These are phyloP conservation scores for Lytechinus variegatus DNA, from an alignment of 35 echinoderm and acorn worm species.

Conservation along the genomic window DNA sequence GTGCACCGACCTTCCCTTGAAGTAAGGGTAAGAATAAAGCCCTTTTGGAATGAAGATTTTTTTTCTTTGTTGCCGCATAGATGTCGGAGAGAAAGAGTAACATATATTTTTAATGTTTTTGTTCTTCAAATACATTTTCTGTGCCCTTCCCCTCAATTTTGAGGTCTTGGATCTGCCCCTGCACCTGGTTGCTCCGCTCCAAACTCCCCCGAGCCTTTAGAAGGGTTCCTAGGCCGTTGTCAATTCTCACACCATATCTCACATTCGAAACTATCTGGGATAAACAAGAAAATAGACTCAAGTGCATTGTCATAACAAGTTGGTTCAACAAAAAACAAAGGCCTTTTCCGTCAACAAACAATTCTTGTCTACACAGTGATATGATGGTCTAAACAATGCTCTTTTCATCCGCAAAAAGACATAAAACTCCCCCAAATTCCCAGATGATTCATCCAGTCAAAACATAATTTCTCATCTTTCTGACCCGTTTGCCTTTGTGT, in stretches of 20 bases:
- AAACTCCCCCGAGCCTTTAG: too few species aligned
- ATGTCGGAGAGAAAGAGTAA: too few species aligned
- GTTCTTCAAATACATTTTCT: too few species aligned
- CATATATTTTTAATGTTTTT: too few species aligned
- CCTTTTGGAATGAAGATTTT: too few species aligned
- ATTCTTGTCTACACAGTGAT: background rate
- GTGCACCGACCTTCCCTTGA: too few species aligned
- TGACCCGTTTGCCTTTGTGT: background rate
- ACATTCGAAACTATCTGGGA: background rate
- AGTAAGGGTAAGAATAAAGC: too few species aligned
- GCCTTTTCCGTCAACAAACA: background rate
- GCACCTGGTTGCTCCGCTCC: too few species aligned
- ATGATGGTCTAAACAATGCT: background rate
- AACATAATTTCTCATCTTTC: background rate
- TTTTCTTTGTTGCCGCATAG: too few species aligned
- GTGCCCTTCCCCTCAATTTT: too few species aligned
- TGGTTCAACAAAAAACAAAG: conserved; percentile 3
- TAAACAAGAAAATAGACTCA: background rate
- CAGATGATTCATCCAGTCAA: conserved; percentile 11
- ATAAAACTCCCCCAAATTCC: background rate
- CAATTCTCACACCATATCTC: background rate
- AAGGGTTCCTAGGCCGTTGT: background rate
- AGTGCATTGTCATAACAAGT: conserved; percentile 3
- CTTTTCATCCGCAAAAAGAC: background rate
- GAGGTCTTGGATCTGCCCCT: too few species aligned